Percentiles rank a stretch among this genome's conserved stretches.
These are phyloP conservation scores for Leucoma salicis DNA, from an alignment of 2,888 invertebrate genomes.

Conservation along the genomic window DNA sequence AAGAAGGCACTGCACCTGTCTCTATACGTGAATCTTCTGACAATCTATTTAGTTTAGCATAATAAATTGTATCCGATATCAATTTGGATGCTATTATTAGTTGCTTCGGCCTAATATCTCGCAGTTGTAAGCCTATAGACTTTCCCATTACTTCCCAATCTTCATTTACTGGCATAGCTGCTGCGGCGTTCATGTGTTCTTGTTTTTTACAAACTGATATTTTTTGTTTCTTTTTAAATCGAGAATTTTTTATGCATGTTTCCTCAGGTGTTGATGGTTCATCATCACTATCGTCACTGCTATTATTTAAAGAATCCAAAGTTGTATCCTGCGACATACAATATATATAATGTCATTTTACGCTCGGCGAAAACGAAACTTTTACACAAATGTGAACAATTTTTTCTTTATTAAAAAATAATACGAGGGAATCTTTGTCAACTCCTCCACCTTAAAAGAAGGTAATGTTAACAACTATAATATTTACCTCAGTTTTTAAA, in stretches of 20 bases:
- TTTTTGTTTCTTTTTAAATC: constrained; percentile 3
- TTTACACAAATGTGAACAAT: no score
- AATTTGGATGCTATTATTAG: constrained; percentile 8
- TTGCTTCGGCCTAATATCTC: constrained; percentile 7
- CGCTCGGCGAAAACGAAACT: no score
- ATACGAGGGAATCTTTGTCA: no score
- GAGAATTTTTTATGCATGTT: neutral
- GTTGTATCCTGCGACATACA: constrained; percentile 1
- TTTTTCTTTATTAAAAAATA: no score
- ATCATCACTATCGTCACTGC: constrained; percentile 1
- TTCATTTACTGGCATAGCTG: neutral
- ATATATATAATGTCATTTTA: neutral
- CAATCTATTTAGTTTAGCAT: constrained; percentile 7
- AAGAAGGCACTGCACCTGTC: neutral
- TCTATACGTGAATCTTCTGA: constrained; percentile 11
- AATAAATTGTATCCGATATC: constrained; percentile 9
- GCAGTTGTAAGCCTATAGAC: constrained; percentile 10
- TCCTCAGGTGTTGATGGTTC: constrained; percentile 7
- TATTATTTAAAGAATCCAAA: neutral
- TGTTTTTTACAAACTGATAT: constrained; percentile 2
- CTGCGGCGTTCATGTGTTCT: neutral
- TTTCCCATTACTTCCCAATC: constrained; percentile 11
- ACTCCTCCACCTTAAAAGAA: no score
- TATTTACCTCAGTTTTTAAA: constrained; percentile 7
- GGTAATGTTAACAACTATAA: neutral